Conservation (phyloP, 2,888 invertebrate species). For the Drosophila pseudotakahashii region DNA sequence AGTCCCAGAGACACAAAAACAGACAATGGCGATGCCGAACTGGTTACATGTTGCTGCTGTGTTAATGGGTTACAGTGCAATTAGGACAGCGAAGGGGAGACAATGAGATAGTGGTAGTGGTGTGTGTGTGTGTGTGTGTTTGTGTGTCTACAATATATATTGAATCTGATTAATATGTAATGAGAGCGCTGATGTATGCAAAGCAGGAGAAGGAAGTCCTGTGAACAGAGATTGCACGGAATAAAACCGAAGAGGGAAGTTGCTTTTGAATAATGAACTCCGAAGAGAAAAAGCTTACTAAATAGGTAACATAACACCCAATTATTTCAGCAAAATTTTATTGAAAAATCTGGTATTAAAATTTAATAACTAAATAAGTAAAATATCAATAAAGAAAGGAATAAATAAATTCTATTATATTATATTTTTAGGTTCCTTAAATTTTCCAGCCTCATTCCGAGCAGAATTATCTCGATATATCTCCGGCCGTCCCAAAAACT, state of each 20-base stretch:
- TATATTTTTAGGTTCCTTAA: not conserved
- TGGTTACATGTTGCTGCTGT: constrained; percentile 53
- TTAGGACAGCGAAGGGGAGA: constrained; percentile 61
- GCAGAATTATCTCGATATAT: not conserved
- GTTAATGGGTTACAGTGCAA: constrained; percentile 78
- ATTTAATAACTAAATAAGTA: too few relatives aligned
- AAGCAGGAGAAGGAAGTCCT: constrained; percentile 14
- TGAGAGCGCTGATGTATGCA: constrained; percentile 24
- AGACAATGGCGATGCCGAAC: constrained; percentile 56
- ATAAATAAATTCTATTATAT: too few relatives aligned
- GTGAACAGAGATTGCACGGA: not conserved
- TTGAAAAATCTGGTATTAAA: too few relatives aligned
- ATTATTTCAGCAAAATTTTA: not conserved
- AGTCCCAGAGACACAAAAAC: constrained; percentile 21
- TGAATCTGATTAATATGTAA: constrained; percentile 52
- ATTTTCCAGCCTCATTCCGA: not conserved
- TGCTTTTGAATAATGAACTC: not conserved
- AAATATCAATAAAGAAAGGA: too few relatives aligned
- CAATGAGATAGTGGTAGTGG: not conserved
- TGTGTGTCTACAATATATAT: constrained; percentile 24
- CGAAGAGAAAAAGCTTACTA: not conserved
- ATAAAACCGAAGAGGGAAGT: not conserved
- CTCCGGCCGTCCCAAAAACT: constrained; percentile 18
- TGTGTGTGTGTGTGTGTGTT: constrained; percentile 17
- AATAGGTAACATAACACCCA: not conserved